Base-by-base conservation (phyloP, 2,797 vertebrate species). In the Pangasius mekongensis region DNA sequence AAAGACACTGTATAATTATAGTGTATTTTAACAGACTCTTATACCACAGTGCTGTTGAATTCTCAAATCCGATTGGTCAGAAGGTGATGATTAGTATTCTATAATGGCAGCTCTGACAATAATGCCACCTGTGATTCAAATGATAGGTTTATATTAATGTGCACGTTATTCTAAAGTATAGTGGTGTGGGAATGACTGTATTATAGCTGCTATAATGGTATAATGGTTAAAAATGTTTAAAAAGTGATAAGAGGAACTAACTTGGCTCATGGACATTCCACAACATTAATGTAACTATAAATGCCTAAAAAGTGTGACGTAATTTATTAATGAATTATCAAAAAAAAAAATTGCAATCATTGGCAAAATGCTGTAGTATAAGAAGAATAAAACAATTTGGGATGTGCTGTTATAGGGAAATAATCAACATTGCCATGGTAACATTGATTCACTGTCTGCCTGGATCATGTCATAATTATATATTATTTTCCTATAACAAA, bases 391-490 rank as follows among this genome's bases (percentile, higher is more conserved):
- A 62, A 8, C n/a, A 56, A 47, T 33, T 10, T 33, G 18, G 14
- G 5, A 27, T 62, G 22, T 62, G 22, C 11, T 62, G 30, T 60
- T 27, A 0, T 22, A 33, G 24, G 33, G 77, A 60, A 27, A 60
- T 82, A 62, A 82, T 82, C n/a, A 62, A 83, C 58, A 58, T 36
- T 81, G 52, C 3, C n/a, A 60, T 27, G 33, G 54, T 60, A 60
- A 82, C 36, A 3, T 5, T 5, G 13, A 14, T 11, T 47, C 3
- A 24, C 0, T n/a, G 24, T 76, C 5, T 73, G 36, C 36, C 36
- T 77, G 27, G n/a, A 30, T 36, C 43, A 76, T 52, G 27, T 0
- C 27, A n/a, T 27, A 77, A 16, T 16, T n/a, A 27, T 73, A 11
- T 9, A 76, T 77, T 52, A 16, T 77, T 52, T 43, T 30, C 20